Conservation (phyloP, 2,113 vertebrate species). For the Xenus cinereus region DNA sequence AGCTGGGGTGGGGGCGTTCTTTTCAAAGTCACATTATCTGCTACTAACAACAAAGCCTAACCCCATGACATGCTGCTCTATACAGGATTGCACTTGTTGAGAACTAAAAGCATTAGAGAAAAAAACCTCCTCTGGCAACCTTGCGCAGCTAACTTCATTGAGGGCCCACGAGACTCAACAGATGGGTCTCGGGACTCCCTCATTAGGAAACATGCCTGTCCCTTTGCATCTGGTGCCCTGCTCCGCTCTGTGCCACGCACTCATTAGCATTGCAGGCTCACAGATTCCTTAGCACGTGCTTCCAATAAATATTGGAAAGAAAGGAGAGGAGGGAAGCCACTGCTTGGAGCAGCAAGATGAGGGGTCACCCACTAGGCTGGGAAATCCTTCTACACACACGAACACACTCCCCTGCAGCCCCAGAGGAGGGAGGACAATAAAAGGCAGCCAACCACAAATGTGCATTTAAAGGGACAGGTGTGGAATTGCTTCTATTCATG, state of each 20-base stretch:
- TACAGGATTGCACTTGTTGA: slow-evolving; percentile 75
- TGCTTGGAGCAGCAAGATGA: neutral
- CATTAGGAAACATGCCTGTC: slow-evolving; percentile 2
- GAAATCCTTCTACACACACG: neutral
- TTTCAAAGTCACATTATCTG: slow-evolving; percentile 80
- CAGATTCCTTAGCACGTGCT: slow-evolving; percentile 71
- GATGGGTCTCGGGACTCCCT: slow-evolving; percentile 67
- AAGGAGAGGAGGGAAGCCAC: neutral
- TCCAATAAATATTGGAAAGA: slow-evolving; percentile 49
- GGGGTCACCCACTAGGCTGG: neutral
- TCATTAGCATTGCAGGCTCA: slow-evolving; percentile 11
- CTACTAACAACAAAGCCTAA: slow-evolving; percentile 74
- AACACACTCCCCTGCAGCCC: neutral
- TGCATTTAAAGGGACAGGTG: slow-evolving; percentile 56
- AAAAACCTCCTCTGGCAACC: slow-evolving; percentile 44
- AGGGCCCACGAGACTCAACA: slow-evolving; percentile 70
- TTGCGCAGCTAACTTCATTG: slow-evolving; percentile 60
- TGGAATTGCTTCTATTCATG: slow-evolving; percentile 33
- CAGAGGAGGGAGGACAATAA: neutral
- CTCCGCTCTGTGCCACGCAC: neutral
- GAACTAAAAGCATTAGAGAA: slow-evolving; percentile 62
- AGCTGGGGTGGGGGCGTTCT: slow-evolving; percentile 46
- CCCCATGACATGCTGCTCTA: slow-evolving; percentile 68
- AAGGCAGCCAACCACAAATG: slow-evolving; percentile 1
- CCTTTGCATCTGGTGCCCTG: slow-evolving; percentile 40